Conservation (phyloP, 2,797 vertebrate species). For the Gallinago solitaria region DNA sequence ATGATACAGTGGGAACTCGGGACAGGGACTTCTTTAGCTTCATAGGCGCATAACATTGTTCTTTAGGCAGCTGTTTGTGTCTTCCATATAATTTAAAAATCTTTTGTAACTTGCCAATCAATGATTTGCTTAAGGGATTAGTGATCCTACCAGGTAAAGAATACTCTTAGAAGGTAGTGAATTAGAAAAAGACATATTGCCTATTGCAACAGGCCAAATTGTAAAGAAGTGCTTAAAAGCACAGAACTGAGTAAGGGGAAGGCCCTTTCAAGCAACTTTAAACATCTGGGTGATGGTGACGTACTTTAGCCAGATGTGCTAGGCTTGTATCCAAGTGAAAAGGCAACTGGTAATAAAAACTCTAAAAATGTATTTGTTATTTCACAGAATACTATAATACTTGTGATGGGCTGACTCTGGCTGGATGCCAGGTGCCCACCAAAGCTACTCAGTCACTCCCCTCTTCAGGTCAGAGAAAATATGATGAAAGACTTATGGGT, state of each 20-base stretch:
- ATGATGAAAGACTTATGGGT: not conserved
- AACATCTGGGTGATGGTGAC: not conserved
- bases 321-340: not conserved
- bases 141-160: not conserved
- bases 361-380: not conserved
- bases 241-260: not conserved
- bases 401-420: not conserved
- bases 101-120: not conserved
- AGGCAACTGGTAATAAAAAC: not conserved
- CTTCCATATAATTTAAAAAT: not conserved
- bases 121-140: not conserved
- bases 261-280: not conserved
- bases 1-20: not conserved
- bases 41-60: not conserved
- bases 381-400: not conserved
- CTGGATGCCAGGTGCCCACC: not conserved
- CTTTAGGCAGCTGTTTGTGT: not conserved
- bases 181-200: not conserved
- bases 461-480: not conserved
- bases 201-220: not conserved
- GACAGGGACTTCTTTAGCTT: not conserved
- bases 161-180: not conserved
- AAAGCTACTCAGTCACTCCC: not conserved
- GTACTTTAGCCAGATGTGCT: not conserved
- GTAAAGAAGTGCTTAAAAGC: not conserved